Base-by-base conservation (phyloP, 2,888 invertebrate species). In the Coelinius sp. region DNA sequence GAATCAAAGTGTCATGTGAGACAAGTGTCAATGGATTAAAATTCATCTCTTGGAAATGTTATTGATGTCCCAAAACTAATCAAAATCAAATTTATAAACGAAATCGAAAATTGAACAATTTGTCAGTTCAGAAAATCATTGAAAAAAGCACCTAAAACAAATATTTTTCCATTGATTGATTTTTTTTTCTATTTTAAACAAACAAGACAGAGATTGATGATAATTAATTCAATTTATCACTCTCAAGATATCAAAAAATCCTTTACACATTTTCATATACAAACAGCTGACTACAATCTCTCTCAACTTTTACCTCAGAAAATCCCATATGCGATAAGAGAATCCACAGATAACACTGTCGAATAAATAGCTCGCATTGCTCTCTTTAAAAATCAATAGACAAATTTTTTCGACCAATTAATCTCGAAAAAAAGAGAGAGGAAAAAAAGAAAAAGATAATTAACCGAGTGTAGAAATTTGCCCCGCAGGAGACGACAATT, bases 21-120 rank as follows among this genome's bases (percentile, higher is more conserved):
- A 63, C 63, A 63, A 41, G 63, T 63, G 63, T 63, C 41, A 22
- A 17, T 8, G 41, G n/a, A n/a, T n/a, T n/a, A n/a, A n/a, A n/a
- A n/a, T n/a, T n/a, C n/a, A n/a, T n/a, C n/a, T n/a, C n/a, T n/a
- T n/a, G n/a, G n/a, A n/a, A n/a, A n/a, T n/a, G n/a, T n/a, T n/a
- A n/a, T n/a, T n/a, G n/a, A n/a, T n/a, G 14, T 44, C 12, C 3
- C 7, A 17, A 22, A 10, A 22, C 1, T 8, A 22, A 22, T 4
- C 17, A 52, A 52, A 22, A 22, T 8, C 10, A 12, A 52, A 52
- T 35, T 35, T 6, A 2, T 8, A 2, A 17, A 44, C 44, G 14
- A 44, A 14, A 44, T 14, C 4, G 5, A 44, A 6, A 44, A 44
- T 44, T 24, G 0, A 22, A 52, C 1, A 0, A 22, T 52, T 52